Percentiles rank a stretch among this genome's conserved stretches.
phyloP scores from a whole-genome alignment of 2,888 invertebrate species.

The Chydorus sphaericus region DNA sequence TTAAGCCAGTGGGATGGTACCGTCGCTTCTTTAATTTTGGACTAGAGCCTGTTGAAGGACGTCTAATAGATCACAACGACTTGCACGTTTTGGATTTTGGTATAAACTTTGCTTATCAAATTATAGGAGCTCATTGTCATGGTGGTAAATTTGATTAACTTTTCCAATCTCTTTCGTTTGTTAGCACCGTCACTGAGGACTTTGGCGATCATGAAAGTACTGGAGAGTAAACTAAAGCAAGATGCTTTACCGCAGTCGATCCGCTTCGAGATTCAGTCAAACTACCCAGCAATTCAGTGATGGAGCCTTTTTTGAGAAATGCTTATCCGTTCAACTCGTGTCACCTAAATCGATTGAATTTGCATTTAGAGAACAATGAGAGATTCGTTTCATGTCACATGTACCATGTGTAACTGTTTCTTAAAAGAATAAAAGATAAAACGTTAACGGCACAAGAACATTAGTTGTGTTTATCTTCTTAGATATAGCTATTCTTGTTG shows the following conservation, averaged over 20 bases:
- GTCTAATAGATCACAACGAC: slow-evolving; percentile 65
- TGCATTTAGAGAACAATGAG: no score
- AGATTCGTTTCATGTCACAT: no score
- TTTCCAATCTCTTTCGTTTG: slow-evolving; percentile 13
- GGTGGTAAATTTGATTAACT: not conserved
- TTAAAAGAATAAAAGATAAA: no score
- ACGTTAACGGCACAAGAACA: no score
- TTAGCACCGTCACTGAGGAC: slow-evolving; percentile 54
- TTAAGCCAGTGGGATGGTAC: slow-evolving; percentile 10
- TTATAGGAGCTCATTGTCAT: no score
- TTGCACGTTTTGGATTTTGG: slow-evolving; percentile 63
- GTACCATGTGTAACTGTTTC: no score
- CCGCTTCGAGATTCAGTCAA: slow-evolving; percentile 46
- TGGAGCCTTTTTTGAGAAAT: slow-evolving; percentile 15
- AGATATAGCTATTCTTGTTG: no score
- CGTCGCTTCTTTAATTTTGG: slow-evolving; percentile 17
- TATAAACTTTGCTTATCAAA: no score
- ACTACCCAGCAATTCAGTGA: slow-evolving; percentile 54
- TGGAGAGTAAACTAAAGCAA: slow-evolving; percentile 47
- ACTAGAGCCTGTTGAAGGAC: slow-evolving; percentile 6
- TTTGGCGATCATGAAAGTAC: slow-evolving; percentile 48
- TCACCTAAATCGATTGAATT: no score
- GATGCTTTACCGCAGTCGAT: slow-evolving; percentile 46
- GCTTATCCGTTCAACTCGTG: no score
- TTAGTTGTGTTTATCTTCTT: no score